Percentiles rank a stretch among this genome's conserved stretches.
These are phyloP conservation scores for Ochropleura plecta DNA, from an alignment of 2,888 invertebrate species.

Conservation along the genomic window DNA sequence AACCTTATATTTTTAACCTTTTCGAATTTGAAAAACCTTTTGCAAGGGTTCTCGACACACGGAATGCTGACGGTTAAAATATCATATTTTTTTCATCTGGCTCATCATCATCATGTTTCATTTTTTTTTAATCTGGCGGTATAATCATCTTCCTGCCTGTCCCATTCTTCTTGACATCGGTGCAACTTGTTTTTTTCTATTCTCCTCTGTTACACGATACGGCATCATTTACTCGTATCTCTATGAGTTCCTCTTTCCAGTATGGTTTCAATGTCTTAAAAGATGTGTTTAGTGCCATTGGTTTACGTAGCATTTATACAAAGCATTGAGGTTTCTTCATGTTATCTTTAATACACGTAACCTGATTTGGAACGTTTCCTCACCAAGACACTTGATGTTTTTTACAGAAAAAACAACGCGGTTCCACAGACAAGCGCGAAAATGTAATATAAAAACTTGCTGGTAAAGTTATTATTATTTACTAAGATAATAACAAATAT, in stretches of 20 bases:
- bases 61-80: background rate
- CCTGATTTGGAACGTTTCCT: background rate
- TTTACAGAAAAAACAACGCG: background rate
- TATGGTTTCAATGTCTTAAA: background rate
- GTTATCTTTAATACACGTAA: background rate
- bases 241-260: background rate
- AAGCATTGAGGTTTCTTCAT: background rate
- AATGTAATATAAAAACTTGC: background rate
- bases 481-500: background rate
- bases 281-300: background rate
- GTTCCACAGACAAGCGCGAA: background rate
- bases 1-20: background rate
- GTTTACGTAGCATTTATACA: background rate
- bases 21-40: conserved; percentile 4
- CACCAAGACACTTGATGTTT: background rate
- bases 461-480: background rate
- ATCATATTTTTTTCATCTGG: too few relatives aligned
- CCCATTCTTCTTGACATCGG: too few relatives aligned
- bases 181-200: too few relatives aligned
- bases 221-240: too few relatives aligned
- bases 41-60: background rate
- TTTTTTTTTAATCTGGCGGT: too few relatives aligned
- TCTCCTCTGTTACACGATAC: too few relatives aligned
- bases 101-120: too few relatives aligned
- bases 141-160: too few relatives aligned